phyloP scores from a whole-genome alignment of 2,888 invertebrate species.

The Lydus trimaculatus region DNA sequence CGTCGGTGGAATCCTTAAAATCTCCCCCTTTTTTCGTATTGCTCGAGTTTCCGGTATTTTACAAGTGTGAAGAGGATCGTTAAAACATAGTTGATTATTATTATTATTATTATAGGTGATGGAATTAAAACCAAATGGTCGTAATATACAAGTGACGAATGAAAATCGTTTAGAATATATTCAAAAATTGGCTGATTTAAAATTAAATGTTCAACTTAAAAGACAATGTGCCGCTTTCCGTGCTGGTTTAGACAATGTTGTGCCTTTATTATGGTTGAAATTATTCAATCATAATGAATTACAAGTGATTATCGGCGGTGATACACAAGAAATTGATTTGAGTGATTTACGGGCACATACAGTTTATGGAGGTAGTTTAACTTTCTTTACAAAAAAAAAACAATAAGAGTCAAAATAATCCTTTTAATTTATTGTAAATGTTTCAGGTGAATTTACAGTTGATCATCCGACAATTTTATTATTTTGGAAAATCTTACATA shows the following conservation, averaged over 20 bases:
- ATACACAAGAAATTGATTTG: conserved; percentile 92
- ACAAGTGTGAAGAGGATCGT: too few relatives aligned
- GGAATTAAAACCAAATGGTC: conserved; percentile 90
- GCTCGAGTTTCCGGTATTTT: too few relatives aligned
- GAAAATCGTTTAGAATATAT: conserved; percentile 96
- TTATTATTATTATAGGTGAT: conserved; percentile 68
- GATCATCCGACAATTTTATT: conserved; percentile 84
- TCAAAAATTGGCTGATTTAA: conserved; percentile 94
- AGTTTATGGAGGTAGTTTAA: conserved; percentile 81
- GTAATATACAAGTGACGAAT: conserved; percentile 88
- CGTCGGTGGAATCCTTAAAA: too few relatives aligned
- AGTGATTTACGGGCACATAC: conserved; percentile 86
- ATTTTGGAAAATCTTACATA: conserved; percentile 90
- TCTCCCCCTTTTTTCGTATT: too few relatives aligned
- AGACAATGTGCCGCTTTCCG: conserved; percentile 89
- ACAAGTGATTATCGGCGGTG: conserved; percentile 96
- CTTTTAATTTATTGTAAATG: too few relatives aligned
- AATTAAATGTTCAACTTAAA: conserved; percentile 89
- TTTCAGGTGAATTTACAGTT: conserved; percentile 78
- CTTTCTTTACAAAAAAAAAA: too few relatives aligned
- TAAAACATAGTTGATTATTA: too few relatives aligned
- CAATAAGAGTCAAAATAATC: too few relatives aligned
- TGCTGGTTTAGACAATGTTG: conserved; percentile 88
- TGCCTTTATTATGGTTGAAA: conserved; percentile 91
- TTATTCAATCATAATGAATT: conserved; percentile 96